A percentile compares a stretch with the other conserved stretches of the same genome.
Evolutionary conservation across 1,140 invertebrate genomes (phyloP).

Genomic region (Magallana ariakensis): DNA sequence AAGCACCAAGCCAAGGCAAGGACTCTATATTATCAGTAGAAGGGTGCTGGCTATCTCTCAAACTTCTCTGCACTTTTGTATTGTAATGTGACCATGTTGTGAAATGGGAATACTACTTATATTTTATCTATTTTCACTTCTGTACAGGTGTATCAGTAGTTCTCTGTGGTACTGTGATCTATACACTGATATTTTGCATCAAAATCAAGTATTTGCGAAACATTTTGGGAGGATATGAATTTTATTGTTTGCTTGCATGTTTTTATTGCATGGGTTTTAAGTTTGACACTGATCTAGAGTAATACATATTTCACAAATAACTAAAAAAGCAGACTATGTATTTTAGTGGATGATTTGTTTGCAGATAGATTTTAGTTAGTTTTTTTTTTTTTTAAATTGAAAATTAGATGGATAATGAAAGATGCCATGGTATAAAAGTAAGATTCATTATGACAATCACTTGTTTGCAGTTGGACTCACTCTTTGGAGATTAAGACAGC

Average conservation of each 20-base stretch:
- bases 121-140: not conserved
- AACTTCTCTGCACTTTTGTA: constrained; percentile 14
- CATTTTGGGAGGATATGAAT: not conserved
- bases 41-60: constrained; percentile 14
- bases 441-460: not conserved
- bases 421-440: not conserved
- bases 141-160: not conserved
- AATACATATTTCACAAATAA: not conserved
- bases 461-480: not conserved
- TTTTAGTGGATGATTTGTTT: not conserved
- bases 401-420: not conserved
- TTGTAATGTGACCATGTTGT: constrained; percentile 34
- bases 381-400: not conserved
- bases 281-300: not conserved
- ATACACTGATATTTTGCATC: not conserved
- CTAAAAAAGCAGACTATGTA: not conserved
- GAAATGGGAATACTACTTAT: not conserved
- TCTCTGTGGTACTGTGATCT: too few species aligned
- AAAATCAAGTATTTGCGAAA: not conserved
- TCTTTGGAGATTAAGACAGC: not conserved
- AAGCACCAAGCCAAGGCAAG: constrained; percentile 37
- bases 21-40: constrained; percentile 29
- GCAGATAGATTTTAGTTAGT: not conserved
- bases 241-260: constrained; percentile 14
- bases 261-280: not conserved